Conservation (phyloP, 2,113 vertebrate species). For the Chunga burmeisteri region DNA sequence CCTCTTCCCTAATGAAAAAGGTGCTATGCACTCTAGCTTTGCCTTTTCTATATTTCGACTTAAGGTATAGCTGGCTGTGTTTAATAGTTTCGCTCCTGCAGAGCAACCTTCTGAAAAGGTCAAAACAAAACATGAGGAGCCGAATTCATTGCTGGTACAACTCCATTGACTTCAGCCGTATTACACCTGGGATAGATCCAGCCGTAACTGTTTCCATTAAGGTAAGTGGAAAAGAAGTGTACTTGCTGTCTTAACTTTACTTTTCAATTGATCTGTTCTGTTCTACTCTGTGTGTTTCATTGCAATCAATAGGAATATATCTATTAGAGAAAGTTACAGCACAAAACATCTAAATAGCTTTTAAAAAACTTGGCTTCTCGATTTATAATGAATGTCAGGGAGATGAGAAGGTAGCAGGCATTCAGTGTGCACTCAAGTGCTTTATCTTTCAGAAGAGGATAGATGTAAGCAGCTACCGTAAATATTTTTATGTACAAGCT, state of each 20-base stretch:
- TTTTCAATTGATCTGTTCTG: conserved; percentile 45
- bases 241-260: conserved; percentile 64
- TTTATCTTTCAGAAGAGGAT: neutral
- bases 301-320: conserved; percentile 58
- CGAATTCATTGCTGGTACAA: conserved; percentile 45
- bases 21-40: conserved; percentile 34
- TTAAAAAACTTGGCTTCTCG: conserved; percentile 21
- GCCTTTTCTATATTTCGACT: conserved; percentile 6
- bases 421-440: neutral
- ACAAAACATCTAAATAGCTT: conserved; percentile 53
- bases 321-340: conserved; percentile 50
- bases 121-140: conserved; percentile 52
- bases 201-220: conserved; percentile 44
- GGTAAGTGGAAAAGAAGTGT: conserved; percentile 54
- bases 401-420: conserved; percentile 10
- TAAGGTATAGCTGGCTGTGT: neutral
- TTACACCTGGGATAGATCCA: conserved; percentile 54
- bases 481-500: conserved; percentile 26
- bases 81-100: conserved; percentile 46
- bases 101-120: conserved; percentile 67
- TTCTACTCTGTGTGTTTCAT: conserved; percentile 25
- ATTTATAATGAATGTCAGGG: conserved; percentile 51
- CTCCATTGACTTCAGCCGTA: conserved; percentile 50
- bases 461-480: neutral
- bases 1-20: neutral